Conservation (phyloP, 2,113 vertebrate genomes). For the Callopanchax toddi region DNA sequence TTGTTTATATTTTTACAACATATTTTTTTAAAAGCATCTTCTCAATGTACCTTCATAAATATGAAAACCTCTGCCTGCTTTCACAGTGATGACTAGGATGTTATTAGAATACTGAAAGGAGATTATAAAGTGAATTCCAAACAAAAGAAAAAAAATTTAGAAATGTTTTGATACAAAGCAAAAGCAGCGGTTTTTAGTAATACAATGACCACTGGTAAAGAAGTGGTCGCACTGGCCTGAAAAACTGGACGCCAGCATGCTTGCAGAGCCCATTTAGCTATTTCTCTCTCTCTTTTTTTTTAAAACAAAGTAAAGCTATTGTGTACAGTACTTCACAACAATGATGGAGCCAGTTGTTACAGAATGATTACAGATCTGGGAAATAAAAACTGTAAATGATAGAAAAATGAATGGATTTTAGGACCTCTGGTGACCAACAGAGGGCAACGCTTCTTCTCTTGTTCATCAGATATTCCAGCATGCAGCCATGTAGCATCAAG, state of each 20-base stretch:
- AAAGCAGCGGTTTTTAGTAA: slow-evolving; percentile 78
- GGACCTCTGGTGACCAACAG: slow-evolving; percentile 65
- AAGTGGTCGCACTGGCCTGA: slow-evolving; percentile 73
- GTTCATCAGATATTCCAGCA: slow-evolving; percentile 81
- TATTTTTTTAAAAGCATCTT: slow-evolving; percentile 71
- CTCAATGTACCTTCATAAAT: slow-evolving; percentile 88
- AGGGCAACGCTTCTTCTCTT: slow-evolving; percentile 70
- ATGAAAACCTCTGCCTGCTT: slow-evolving; percentile 75
- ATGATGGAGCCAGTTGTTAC: slow-evolving; percentile 71
- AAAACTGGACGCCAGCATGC: slow-evolving; percentile 69
- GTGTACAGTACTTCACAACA: slow-evolving; percentile 82
- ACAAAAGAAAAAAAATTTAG: neutral
- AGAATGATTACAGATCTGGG: slow-evolving; percentile 64
- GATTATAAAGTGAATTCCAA: slow-evolving; percentile 81
- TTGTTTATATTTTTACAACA: slow-evolving; percentile 70
- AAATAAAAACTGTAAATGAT: slow-evolving; percentile 59
- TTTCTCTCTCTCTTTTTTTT: slow-evolving; percentile 34
- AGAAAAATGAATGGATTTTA: slow-evolving; percentile 30
- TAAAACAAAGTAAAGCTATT: slow-evolving; percentile 82
- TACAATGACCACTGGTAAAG: slow-evolving; percentile 72
- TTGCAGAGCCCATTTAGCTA: slow-evolving; percentile 65
- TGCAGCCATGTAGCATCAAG: slow-evolving; percentile 79
- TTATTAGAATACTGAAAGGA: slow-evolving; percentile 83
- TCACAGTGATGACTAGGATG: slow-evolving; percentile 84
- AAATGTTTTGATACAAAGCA: slow-evolving; percentile 72